These are phyloP conservation scores for Aleadryas rufinucha DNA, from an alignment of 2,113 vertebrate species.

Conservation along the genomic window DNA sequence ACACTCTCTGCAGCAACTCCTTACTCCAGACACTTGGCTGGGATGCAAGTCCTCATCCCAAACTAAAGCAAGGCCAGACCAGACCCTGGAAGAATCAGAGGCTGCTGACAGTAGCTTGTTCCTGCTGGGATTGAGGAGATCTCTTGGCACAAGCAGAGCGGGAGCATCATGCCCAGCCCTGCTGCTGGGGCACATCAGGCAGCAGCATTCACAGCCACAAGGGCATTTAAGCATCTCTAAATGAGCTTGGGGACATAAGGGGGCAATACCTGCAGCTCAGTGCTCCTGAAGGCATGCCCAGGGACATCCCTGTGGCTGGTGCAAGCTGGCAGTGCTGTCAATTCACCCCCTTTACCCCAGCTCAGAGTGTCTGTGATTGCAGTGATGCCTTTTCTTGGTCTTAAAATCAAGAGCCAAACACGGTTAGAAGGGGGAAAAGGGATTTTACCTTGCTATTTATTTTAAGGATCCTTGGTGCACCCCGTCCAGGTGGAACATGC, in stretches of 20 bases:
- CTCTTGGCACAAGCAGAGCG: not conserved
- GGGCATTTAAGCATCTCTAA: not conserved
- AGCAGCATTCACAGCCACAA: not conserved
- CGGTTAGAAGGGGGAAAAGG: too few relatives aligned
- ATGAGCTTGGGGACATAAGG: not conserved
- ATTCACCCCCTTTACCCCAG: not conserved
- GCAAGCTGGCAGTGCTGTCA: not conserved
- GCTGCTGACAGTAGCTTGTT: not conserved
- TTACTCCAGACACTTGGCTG: not conserved
- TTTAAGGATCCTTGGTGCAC: too few relatives aligned
- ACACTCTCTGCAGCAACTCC: not conserved
- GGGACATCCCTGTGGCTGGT: not conserved
- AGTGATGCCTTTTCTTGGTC: too few relatives aligned
- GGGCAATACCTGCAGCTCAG: not conserved
- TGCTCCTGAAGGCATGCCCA: not conserved
- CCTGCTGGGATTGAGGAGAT: rapidly evolving
- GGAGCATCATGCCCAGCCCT: not conserved
- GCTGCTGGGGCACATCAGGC: rapidly evolving
- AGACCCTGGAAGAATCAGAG: not conserved
- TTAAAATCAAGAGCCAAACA: too few relatives aligned
- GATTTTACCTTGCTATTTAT: too few relatives aligned
- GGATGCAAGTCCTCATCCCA: not conserved
- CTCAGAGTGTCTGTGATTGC: not conserved
- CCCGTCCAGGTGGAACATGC: too few relatives aligned
- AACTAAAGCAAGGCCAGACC: not conserved